Percentiles rank a stretch among this genome's conserved stretches.
Evolutionary conservation across 64 coral and sea anemone species (phyloP).

Genomic region (Porites lutea): DNA sequence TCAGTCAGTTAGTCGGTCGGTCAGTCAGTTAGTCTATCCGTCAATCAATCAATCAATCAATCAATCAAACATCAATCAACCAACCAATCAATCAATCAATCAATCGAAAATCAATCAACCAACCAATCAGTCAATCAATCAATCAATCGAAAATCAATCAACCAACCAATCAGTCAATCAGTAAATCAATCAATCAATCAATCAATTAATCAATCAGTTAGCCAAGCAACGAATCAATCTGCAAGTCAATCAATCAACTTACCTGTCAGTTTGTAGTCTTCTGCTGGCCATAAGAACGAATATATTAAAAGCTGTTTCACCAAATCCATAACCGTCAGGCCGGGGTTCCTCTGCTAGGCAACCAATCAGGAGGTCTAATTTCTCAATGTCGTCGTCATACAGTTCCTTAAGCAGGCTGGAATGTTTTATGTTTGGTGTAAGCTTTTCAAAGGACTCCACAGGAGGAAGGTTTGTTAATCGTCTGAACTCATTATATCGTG

Average conservation of each 20-base stretch:
- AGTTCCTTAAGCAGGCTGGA: conserved; percentile 62
- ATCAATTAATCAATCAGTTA: no score
- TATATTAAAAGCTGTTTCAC: conserved; percentile 82
- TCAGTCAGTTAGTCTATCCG: no score
- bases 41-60: no score
- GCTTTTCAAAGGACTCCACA: conserved; percentile 65
- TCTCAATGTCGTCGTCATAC: conserved; percentile 78
- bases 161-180: no score
- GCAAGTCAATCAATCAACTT: background rate
- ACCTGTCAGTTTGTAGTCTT: conserved; percentile 85
- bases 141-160: no score
- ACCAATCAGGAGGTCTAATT: conserved; percentile 89
- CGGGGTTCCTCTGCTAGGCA: conserved; percentile 84
- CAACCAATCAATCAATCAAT: no score
- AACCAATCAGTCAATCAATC: no score
- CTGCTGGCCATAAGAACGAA: conserved; percentile 91
- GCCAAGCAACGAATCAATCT: no score
- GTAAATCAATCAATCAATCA: no score
- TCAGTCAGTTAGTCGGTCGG: no score
- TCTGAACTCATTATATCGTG: conserved; percentile 88
- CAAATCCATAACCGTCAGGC: conserved; percentile 86
- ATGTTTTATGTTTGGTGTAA: conserved; percentile 76
- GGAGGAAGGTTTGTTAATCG: conserved; percentile 63
- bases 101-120: no score
- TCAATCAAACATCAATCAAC: no score